These are phyloP conservation scores for Scolanthus callimorphus DNA, from an alignment of 92 coral and sea anemone genomes.

Conservation along the genomic window DNA sequence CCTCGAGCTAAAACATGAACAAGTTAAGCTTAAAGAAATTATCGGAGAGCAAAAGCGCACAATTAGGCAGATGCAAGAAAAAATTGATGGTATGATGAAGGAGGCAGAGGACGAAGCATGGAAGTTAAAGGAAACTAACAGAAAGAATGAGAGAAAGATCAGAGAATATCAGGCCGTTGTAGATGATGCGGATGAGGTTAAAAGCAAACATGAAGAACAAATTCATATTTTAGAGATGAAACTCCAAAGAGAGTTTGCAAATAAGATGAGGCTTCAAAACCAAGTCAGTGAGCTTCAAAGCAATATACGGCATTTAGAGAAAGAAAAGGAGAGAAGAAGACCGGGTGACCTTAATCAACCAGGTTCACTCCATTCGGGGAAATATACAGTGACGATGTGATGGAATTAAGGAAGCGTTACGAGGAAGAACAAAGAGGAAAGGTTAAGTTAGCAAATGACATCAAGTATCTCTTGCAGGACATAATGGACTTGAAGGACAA, in stretches of 20 bases:
- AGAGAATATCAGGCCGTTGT: constrained; percentile 42
- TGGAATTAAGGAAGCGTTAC: constrained; percentile 46
- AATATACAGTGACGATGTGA: constrained; percentile 44
- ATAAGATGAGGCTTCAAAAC: constrained; percentile 39
- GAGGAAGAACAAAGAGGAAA: constrained; percentile 72
- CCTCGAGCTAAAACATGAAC: constrained; percentile 59
- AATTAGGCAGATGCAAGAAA: constrained; percentile 57
- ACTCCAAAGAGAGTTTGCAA: constrained; percentile 54
- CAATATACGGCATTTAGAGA: constrained; percentile 55
- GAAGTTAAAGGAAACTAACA: constrained; percentile 52
- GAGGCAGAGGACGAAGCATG: constrained; percentile 56
- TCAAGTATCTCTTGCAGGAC: constrained; percentile 67
- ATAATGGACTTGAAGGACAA: constrained; percentile 72
- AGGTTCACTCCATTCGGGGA: constrained; percentile 59
- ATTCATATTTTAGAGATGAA: constrained; percentile 54
- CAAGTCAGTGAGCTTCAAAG: constrained; percentile 62
- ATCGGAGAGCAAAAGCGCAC: constrained; percentile 60
- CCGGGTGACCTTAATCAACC: constrained; percentile 62
- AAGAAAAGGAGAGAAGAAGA: constrained; percentile 50
- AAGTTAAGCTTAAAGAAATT: constrained; percentile 45
- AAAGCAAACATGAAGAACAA: constrained; percentile 55
- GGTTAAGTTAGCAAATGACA: constrained; percentile 69
- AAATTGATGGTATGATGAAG: constrained; percentile 59
- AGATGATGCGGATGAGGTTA: constrained; percentile 45
- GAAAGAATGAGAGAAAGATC: constrained; percentile 55